A percentile compares a stretch with the other conserved stretches of the same genome.
phyloP scores from a whole-genome alignment of 2,113 vertebrate genomes.

The Varanus komodoensis region DNA sequence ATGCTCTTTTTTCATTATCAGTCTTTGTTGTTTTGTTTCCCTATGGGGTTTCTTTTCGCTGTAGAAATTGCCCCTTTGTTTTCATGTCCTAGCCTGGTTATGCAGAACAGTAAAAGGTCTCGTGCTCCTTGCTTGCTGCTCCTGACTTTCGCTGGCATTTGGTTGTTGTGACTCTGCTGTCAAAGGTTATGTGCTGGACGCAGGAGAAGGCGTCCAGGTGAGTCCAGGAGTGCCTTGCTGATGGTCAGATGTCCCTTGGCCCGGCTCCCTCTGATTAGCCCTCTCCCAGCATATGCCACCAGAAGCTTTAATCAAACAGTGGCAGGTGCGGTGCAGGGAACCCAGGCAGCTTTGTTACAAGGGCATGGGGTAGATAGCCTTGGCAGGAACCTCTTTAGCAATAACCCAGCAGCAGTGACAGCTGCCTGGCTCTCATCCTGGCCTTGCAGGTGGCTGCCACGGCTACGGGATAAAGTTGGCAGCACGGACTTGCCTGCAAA shows the following conservation, averaged over 20 bases:
- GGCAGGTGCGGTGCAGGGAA: background rate
- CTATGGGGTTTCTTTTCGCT: background rate
- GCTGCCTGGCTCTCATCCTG: background rate
- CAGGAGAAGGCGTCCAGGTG: background rate
- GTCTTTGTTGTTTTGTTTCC: background rate
- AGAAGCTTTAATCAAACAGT: background rate
- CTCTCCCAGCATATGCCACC: background rate
- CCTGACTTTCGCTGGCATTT: background rate
- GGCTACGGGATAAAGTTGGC: background rate
- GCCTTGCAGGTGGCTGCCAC: conserved; percentile 8
- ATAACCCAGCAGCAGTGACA: conserved; percentile 4
- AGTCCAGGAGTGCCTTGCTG: background rate
- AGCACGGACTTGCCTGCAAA: background rate
- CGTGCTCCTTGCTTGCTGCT: background rate
- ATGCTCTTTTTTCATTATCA: background rate
- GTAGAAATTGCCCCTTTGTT: background rate
- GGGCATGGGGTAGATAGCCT: background rate
- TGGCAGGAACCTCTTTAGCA: background rate
- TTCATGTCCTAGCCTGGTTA: background rate
- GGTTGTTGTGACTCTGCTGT: background rate
- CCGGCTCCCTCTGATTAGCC: background rate
- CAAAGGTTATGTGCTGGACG: background rate
- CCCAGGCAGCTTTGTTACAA: background rate
- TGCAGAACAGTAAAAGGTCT: background rate
- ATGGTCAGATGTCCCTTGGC: background rate